These are phyloP conservation scores for Lordiphosa stackelbergi DNA, from an alignment of 1,140 invertebrate species.

Conservation along the genomic window DNA sequence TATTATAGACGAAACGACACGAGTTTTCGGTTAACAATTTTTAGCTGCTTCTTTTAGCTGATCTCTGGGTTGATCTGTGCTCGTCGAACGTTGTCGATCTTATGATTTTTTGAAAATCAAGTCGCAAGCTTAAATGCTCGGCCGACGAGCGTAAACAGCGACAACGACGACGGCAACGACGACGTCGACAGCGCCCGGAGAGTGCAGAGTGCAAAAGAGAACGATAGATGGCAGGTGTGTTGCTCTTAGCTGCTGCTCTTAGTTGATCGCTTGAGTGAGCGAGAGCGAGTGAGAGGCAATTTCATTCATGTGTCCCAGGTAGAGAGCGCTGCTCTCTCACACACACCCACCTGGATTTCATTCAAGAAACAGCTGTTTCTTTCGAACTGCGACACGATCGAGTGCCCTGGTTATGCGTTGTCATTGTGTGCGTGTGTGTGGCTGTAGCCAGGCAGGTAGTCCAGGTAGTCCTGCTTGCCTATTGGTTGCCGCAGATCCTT, in stretches of 20 bases:
- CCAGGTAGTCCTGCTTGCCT: conserved; percentile 57
- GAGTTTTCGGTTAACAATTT: conserved; percentile 6
- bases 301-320: conserved; percentile 62
- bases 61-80: conserved; percentile 39
- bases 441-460: conserved; percentile 46
- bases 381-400: conserved; percentile 69
- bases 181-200: conserved; percentile 10
- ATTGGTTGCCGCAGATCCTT: conserved; percentile 50
- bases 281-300: conserved; percentile 39
- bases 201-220: conserved; percentile 49
- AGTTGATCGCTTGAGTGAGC: conserved; percentile 2
- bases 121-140: conserved; percentile 70
- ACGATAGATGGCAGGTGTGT: conserved; percentile 62
- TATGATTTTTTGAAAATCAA: conserved; percentile 70
- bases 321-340: conserved; percentile 13
- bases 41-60: conserved; percentile 15
- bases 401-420: conserved; percentile 67
- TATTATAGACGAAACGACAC: conserved; percentile 2
- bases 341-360: conserved; percentile 66
- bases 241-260: conserved; percentile 41
- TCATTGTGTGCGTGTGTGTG: conserved; percentile 24
- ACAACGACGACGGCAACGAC: conserved; percentile 13
- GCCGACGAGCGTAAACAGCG: conserved; percentile 13
- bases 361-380: conserved; percentile 70
- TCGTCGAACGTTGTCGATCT: conserved; percentile 74